phyloP scores from a whole-genome alignment of 2,113 vertebrate species.

The Spea multiplicata region DNA sequence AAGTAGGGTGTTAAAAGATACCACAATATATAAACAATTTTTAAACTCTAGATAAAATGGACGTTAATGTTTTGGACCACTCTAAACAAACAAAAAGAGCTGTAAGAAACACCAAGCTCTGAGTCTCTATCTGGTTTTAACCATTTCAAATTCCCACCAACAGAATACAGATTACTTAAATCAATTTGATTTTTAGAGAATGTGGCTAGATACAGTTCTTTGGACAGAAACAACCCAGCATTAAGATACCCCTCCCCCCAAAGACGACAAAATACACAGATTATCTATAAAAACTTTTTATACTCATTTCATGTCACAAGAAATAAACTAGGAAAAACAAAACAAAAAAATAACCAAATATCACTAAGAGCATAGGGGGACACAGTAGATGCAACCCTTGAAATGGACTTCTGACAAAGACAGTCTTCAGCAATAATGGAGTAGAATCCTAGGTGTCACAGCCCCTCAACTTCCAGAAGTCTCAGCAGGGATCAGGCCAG shows the following conservation, averaged over 20 bases:
- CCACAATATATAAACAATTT: too few relatives aligned
- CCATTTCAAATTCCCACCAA: too few relatives aligned
- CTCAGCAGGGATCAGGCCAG: background rate
- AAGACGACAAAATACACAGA: background rate
- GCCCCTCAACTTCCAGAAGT: background rate
- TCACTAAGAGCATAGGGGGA: background rate
- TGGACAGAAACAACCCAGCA: too few relatives aligned
- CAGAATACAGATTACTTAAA: too few relatives aligned
- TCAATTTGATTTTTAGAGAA: too few relatives aligned
- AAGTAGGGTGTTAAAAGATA: too few relatives aligned
- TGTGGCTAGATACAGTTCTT: too few relatives aligned
- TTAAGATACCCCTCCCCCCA: background rate
- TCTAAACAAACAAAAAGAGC: too few relatives aligned
- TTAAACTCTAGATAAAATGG: too few relatives aligned
- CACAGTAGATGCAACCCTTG: background rate
- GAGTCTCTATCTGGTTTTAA: too few relatives aligned
- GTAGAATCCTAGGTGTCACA: background rate
- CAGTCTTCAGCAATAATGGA: background rate
- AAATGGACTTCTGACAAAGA: background rate
- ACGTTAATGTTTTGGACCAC: too few relatives aligned
- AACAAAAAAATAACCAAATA: background rate
- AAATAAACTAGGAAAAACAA: background rate
- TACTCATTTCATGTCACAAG: constrained; percentile 1
- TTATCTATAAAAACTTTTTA: background rate
- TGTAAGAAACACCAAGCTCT: too few relatives aligned